Conservation (phyloP, 2,113 vertebrate genomes). For the Callipepla squamata region DNA sequence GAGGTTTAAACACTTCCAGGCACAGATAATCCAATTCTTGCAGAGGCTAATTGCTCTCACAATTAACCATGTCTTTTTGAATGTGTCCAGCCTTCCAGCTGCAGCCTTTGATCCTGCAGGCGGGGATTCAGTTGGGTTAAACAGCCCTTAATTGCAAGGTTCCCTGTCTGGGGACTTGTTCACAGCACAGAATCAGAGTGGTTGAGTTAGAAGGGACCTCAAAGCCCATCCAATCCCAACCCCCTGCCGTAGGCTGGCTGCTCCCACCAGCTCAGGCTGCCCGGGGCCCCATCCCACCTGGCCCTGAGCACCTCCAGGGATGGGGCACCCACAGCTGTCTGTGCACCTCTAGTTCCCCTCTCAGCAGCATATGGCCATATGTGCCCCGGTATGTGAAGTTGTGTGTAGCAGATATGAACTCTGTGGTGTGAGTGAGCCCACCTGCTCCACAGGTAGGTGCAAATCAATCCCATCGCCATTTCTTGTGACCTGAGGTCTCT, state of each 20-base stretch:
- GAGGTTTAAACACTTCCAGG: slow-evolving; percentile 3
- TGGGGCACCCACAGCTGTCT: no score
- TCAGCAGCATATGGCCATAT: background rate
- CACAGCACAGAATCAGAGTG: no score
- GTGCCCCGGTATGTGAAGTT: no score
- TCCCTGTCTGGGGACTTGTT: background rate
- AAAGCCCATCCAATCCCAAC: no score
- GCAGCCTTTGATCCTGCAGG: slow-evolving; percentile 5
- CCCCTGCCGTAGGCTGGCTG: no score
- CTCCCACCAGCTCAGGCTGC: no score
- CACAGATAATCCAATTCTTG: slow-evolving; percentile 10
- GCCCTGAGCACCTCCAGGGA: no score
- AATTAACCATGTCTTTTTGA: background rate
- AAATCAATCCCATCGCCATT: background rate
- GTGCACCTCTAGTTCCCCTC: background rate
- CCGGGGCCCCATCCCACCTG: no score
- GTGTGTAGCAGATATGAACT: background rate
- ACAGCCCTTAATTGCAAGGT: background rate
- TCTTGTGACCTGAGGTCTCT: background rate
- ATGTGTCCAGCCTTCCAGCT: background rate
- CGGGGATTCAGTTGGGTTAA: background rate
- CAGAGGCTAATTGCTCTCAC: slow-evolving; percentile 27
- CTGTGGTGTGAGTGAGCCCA: background rate
- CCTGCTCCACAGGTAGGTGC: background rate
- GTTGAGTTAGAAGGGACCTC: no score